phyloP scores from a whole-genome alignment of 1,140 invertebrate genomes.

The Caenorhabditis latens region DNA sequence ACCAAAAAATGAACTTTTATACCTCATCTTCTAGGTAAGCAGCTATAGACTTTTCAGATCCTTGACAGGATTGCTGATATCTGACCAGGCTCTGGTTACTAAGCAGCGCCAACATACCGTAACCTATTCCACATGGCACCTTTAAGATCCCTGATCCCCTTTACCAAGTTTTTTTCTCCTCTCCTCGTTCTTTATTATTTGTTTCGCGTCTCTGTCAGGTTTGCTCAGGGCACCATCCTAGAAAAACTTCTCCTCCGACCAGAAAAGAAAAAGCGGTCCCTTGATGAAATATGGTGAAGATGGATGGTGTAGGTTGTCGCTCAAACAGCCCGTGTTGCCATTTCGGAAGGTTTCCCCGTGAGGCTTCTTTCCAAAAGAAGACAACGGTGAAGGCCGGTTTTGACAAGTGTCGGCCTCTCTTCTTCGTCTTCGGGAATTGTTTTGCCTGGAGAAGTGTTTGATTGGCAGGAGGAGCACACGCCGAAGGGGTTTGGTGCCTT shows the following conservation, averaged over 20 bases:
- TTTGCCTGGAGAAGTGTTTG: conserved; percentile 56
- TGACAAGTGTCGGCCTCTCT: conserved; percentile 22
- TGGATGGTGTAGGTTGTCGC: conserved; percentile 52
- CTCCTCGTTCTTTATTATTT: neutral
- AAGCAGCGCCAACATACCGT: too few species aligned
- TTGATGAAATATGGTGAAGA: conserved; percentile 56
- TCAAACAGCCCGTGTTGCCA: conserved; percentile 37
- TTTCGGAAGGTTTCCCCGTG: conserved; percentile 47
- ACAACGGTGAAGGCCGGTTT: neutral
- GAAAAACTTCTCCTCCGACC: too few species aligned
- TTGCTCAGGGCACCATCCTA: neutral
- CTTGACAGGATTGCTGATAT: too few species aligned
- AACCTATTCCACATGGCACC: too few species aligned
- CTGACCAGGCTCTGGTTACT: too few species aligned
- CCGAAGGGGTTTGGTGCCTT: too few species aligned
- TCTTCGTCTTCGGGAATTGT: conserved; percentile 21
- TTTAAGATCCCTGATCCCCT: neutral
- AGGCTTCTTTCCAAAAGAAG: neutral
- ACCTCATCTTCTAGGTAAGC: too few species aligned
- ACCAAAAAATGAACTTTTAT: too few species aligned
- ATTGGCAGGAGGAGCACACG: conserved; percentile 19
- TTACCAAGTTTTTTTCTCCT: neutral
- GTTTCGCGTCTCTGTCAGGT: neutral
- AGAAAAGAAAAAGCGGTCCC: conserved; percentile 45
- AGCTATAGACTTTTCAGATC: too few species aligned